These are phyloP conservation scores for Bombyx huttoni DNA, from an alignment of 2,888 invertebrate species.

Conservation along the genomic window DNA sequence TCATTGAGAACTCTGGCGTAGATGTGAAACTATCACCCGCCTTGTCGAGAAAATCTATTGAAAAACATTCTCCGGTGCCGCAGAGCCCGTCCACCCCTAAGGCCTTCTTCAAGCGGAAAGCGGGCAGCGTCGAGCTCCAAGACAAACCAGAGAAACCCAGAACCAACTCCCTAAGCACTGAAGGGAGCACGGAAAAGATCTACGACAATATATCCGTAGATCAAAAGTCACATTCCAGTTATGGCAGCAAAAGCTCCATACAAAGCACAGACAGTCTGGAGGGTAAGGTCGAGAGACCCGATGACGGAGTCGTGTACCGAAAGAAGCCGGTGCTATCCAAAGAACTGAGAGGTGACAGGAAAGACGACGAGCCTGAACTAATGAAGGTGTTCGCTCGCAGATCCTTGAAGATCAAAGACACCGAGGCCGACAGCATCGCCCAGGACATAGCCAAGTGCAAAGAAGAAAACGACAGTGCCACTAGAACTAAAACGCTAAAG, in stretches of 20 bases:
- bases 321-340: conserved; percentile 65
- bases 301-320: conserved; percentile 67
- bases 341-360: conserved; percentile 49
- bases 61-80: conserved; percentile 23
- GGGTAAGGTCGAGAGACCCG: conserved; percentile 48
- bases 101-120: conserved; percentile 67
- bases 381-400: conserved; percentile 87
- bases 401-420: conserved; percentile 85
- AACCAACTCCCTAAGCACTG: conserved; percentile 51
- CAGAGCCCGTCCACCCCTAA: conserved; percentile 57
- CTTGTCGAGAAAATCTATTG: conserved; percentile 22
- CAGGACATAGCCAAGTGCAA: conserved; percentile 68
- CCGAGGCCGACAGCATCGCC: conserved; percentile 73
- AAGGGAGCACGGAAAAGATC: conserved; percentile 57
- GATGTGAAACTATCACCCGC: conserved; percentile 39
- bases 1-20: conserved; percentile 21
- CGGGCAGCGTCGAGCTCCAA: conserved; percentile 67
- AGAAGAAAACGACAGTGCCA: conserved; percentile 37
- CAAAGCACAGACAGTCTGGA: conserved; percentile 62
- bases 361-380: conserved; percentile 82
- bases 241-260: conserved; percentile 62
- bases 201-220: conserved; percentile 61
- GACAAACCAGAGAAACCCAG: conserved; percentile 54
- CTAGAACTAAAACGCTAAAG: conserved; percentile 45
- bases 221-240: conserved; percentile 61